Base-by-base conservation (phyloP, 2,113 vertebrate genomes). In the Sinosuthora webbiana region DNA sequence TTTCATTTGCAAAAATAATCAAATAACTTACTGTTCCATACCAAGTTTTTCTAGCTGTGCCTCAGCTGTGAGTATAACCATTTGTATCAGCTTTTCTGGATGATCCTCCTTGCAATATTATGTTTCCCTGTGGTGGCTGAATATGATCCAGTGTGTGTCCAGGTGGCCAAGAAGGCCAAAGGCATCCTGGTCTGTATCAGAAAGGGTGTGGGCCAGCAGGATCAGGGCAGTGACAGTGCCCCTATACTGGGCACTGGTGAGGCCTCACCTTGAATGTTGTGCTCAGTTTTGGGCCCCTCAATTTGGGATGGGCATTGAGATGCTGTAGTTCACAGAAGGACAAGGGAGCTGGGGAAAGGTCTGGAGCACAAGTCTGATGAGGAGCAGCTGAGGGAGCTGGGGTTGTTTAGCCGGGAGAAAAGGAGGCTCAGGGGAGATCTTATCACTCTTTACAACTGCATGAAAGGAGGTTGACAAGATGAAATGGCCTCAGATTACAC, bases 331-430 rank as follows among this genome's bases (percentile, higher is more conserved):
- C 50, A 52, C 31, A 33, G 35, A 49, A 64, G 5, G 31, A 22
- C 42, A 56, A 15, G 0, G 0, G 35, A 64, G 5, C 35, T 49
- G 42, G 41, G 1, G 35, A 64, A 64, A 3, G 31, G 30, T 63
- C 7, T 63, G 41, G 24, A 27, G 49, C 20, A 35, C 14, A 22
- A 35, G 11, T 15, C 30, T 63, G 42, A n/a, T 18, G 42, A 56
- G 28, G 19, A 71, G 57, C 9, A 17, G 57, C 65, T 64, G 57
- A 71, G 35, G 25, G 65, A 87, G 20, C 28, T 70, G 39, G 28
- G 23, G 8, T 3, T 28, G 31, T 13, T 87, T 45, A 62, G 28
- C 41, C 27, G 47, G 14, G 35, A 56, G 57, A 42, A 71, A 87
- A 47, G 20, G 65, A 63, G 67, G 49, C 35, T 80, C 49, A 10